Evolutionary conservation across 2,113 vertebrate species (phyloP).

Genomic region (Myrmecobius fasciatus): DNA sequence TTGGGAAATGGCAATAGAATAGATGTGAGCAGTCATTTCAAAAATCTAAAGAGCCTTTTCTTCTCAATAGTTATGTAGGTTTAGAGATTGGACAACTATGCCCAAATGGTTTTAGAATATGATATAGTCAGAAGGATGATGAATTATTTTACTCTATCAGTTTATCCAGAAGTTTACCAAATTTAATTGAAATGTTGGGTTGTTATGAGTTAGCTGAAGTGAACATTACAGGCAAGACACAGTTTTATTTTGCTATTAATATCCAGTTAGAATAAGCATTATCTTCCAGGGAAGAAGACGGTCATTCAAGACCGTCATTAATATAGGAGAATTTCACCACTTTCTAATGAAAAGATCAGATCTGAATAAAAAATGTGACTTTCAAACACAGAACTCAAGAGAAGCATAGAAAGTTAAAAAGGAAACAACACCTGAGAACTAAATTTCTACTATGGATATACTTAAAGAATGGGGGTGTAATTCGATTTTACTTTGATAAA

Average conservation of each 20-base stretch:
- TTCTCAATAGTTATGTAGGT: not conserved
- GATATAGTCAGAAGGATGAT: not conserved
- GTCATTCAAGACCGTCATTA: no score
- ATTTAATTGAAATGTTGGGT: not conserved
- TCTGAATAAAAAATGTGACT: no score
- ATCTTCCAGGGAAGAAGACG: no score
- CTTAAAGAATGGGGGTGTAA: no score
- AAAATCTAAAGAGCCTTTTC: not conserved
- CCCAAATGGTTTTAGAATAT: constrained; percentile 5
- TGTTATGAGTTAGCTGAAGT: not conserved
- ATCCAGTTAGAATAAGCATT: no score
- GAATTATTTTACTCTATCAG: not conserved
- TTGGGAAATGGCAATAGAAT: not conserved
- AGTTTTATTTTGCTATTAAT: not conserved
- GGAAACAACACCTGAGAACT: no score
- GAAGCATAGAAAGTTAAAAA: no score
- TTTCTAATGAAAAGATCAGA: no score
- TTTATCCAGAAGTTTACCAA: not conserved
- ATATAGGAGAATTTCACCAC: no score
- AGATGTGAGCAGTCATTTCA: not conserved
- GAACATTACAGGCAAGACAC: not conserved
- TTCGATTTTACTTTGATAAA: no score
- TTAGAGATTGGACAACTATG: not conserved
- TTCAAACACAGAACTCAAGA: no score
- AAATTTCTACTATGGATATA: no score